Percentiles rank a stretch among this genome's conserved stretches.
Conservation (phyloP, 2,888 invertebrate genomes). For the Erpobdella octoculata region DNA sequence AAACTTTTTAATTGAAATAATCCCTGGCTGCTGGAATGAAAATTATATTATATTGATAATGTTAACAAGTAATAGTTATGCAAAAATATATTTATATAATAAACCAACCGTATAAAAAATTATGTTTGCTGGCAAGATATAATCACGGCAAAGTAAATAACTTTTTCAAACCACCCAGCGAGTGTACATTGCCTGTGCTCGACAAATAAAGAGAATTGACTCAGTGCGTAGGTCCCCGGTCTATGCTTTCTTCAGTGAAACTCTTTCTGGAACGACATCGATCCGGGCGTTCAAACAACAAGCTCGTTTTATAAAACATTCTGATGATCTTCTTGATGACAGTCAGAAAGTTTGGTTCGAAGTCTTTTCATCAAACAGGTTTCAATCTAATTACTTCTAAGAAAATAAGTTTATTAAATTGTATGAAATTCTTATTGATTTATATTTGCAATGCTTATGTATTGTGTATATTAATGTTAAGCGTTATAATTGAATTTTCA, state of each 20-base stretch:
- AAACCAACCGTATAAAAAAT: no score
- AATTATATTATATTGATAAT: no score
- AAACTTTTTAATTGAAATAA: no score
- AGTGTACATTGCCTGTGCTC: constrained; percentile 82
- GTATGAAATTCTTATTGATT: background rate
- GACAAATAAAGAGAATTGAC: constrained; percentile 83
- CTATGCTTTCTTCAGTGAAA: constrained; percentile 89
- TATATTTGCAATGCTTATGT: background rate
- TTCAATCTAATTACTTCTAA: no score
- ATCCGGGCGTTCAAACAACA: constrained; percentile 76
- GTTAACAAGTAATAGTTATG: no score
- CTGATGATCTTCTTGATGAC: constrained; percentile 78
- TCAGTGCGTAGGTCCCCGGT: constrained; percentile 86
- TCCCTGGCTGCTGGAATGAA: no score
- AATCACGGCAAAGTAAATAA: background rate
- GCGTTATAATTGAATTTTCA: background rate
- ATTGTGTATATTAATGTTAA: background rate
- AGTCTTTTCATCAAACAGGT: constrained; percentile 74
- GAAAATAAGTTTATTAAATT: background rate
- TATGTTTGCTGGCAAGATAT: no score
- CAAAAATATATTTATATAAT: no score
- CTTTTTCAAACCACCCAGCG: constrained; percentile 57
- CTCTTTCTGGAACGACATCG: constrained; percentile 64
- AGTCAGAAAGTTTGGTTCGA: constrained; percentile 86
- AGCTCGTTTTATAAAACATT: constrained; percentile 72